phyloP scores from a whole-genome alignment of 2,797 vertebrate species.

The Tragelaphus eurycerus region DNA sequence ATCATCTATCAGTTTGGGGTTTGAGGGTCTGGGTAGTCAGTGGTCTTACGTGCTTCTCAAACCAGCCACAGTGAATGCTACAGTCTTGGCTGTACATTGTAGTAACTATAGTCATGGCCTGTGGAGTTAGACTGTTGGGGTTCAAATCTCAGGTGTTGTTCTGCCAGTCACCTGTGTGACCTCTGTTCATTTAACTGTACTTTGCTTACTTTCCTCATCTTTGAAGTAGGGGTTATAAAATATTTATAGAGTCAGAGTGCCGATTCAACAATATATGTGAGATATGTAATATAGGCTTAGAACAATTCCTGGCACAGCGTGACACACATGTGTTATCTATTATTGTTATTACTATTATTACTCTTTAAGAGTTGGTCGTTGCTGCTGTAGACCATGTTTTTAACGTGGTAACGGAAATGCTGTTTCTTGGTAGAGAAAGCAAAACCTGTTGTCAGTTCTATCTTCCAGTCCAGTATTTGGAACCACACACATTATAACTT shows the following conservation, averaged over 20 bases:
- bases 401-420: background rate
- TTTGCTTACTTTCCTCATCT: background rate
- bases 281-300: background rate
- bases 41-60: slow-evolving; percentile 3
- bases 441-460: background rate
- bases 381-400: background rate
- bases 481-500: background rate
- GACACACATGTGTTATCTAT: background rate
- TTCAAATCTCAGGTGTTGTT: background rate
- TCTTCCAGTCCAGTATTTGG: background rate
- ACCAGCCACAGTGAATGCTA: background rate
- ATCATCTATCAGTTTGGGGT: background rate
- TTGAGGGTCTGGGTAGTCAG: background rate
- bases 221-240: background rate
- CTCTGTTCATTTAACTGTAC: background rate
- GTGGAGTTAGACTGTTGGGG: background rate
- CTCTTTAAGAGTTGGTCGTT: background rate
- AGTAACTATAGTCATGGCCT: background rate
- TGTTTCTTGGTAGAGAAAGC: slow-evolving; percentile 25
- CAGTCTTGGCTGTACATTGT: background rate
- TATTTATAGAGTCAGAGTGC: background rate
- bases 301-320: background rate
- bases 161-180: background rate
- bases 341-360: background rate
- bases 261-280: background rate